Conservation (phyloP, 2,113 vertebrate species). For the Ahaetulla prasina region DNA sequence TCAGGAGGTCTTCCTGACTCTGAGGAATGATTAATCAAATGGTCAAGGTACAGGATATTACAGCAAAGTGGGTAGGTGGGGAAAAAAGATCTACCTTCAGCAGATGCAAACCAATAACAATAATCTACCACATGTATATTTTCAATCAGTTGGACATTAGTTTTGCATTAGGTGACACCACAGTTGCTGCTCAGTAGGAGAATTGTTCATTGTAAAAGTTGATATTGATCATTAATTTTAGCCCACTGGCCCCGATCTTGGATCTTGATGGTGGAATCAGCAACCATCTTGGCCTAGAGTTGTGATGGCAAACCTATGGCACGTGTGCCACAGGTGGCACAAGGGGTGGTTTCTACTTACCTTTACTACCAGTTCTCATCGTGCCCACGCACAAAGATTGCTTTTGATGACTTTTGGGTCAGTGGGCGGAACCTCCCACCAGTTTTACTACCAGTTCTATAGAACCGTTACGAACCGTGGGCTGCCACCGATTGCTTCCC, state of each 20-base stretch:
- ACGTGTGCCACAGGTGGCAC: too few species aligned
- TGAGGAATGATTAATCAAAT: background rate
- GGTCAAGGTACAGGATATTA: background rate
- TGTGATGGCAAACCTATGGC: too few species aligned
- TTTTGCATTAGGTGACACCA: accelerated
- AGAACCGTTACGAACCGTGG: too few species aligned
- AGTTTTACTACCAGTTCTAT: too few species aligned
- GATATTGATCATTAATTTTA: background rate
- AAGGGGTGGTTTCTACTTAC: too few species aligned
- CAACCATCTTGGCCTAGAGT: background rate
- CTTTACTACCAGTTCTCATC: too few species aligned
- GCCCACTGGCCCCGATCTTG: background rate
- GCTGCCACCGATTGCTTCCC: too few species aligned
- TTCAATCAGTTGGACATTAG: background rate
- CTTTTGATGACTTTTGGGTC: too few species aligned
- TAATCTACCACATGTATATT: background rate
- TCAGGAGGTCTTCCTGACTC: background rate
- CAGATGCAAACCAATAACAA: background rate
- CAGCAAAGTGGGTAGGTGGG: too few species aligned
- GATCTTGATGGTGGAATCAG: background rate
- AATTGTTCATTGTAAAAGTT: background rate
- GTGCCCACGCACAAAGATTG: too few species aligned
- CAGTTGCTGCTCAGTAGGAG: background rate
- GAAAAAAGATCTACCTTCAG: background rate
- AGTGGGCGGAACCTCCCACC: too few species aligned